These are phyloP conservation scores for Corydoras sp. DNA, from an alignment of 2,113 vertebrate species.

Conservation along the genomic window DNA sequence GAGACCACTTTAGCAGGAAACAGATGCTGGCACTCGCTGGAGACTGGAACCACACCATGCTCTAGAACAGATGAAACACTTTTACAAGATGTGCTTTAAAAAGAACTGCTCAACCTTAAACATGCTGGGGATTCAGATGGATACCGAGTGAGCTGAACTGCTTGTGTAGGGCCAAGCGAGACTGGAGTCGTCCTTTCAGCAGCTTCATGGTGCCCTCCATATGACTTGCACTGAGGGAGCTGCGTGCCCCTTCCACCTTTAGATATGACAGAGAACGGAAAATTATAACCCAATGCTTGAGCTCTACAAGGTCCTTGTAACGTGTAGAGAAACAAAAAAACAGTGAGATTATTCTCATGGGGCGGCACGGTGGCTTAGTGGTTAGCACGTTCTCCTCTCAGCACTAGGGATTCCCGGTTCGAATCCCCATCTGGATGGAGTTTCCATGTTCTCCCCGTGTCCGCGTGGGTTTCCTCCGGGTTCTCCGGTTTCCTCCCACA, in stretches of 20 bases:
- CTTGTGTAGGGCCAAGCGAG: constrained; percentile 87
- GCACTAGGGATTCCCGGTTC: too few species aligned
- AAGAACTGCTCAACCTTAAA: not conserved
- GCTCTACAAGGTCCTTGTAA: too few species aligned
- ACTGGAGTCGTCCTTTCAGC: constrained; percentile 79
- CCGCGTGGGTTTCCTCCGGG: too few species aligned
- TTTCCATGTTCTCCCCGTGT: too few species aligned
- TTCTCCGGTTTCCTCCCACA: too few species aligned
- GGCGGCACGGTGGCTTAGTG: too few species aligned
- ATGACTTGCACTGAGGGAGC: constrained; percentile 85
- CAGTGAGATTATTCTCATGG: too few species aligned
- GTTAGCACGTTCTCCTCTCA: too few species aligned
- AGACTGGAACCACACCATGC: constrained; percentile 84
- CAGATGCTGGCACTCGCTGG: constrained; percentile 85
- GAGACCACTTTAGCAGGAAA: constrained; percentile 92
- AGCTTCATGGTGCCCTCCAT: constrained; percentile 94
- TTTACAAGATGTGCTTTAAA: too few species aligned
- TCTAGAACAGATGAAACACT: constrained; percentile 63
- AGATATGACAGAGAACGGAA: not conserved
- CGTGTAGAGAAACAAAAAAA: too few species aligned
- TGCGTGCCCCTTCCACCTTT: not conserved
- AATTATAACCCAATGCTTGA: too few species aligned
- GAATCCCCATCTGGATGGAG: too few species aligned
- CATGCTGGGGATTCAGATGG: not conserved
- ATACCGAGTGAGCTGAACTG: constrained; percentile 89